A percentile compares a stretch with the other conserved stretches of the same genome.
Conservation (phyloP, 1,140 invertebrate genomes). For the Bursaphelenchus mucronatus region DNA sequence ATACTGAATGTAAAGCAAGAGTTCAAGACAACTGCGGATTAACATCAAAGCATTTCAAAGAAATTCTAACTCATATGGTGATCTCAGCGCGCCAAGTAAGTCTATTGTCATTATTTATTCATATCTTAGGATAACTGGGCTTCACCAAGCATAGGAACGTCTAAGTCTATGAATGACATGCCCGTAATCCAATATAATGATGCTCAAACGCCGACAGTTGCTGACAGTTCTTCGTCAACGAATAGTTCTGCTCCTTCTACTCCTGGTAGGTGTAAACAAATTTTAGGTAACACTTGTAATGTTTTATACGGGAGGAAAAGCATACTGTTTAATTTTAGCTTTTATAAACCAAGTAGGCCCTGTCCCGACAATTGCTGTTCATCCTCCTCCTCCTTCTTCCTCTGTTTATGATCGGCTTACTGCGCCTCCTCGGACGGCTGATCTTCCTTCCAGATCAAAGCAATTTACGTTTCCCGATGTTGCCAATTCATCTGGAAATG, state of each 20-base stretch:
- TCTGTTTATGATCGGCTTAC: conserved; percentile 14
- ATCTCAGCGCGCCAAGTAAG: conserved; percentile 42
- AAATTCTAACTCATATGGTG: conserved; percentile 45
- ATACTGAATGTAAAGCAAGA: conserved; percentile 39
- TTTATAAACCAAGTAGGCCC: conserved; percentile 12
- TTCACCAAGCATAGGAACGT: conserved; percentile 40
- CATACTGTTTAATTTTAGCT: not conserved
- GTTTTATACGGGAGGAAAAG: not conserved
- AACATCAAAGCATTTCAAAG: conserved; percentile 47
- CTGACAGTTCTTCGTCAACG: conserved; percentile 37
- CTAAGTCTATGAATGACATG: conserved; percentile 45
- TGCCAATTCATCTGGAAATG: not conserved
- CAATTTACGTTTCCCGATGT: conserved; percentile 33
- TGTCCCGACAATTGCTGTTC: conserved; percentile 18
- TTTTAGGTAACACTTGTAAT: not conserved
- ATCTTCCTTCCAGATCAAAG: conserved; percentile 17
- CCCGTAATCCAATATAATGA: conserved; percentile 26
- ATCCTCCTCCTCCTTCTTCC: conserved; percentile 8
- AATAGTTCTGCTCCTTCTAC: conserved; percentile 40
- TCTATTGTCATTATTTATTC: conserved; percentile 8
- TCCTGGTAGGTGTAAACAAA: conserved; percentile 21
- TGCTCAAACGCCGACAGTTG: conserved; percentile 29
- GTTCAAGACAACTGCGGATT: conserved; percentile 49
- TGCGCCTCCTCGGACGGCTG: conserved; percentile 27
- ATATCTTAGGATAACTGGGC: conserved; percentile 48